A percentile compares a stretch with the other conserved stretches of the same genome.
phyloP scores from a whole-genome alignment of 2,113 vertebrate genomes.

The Noturus placidus region DNA sequence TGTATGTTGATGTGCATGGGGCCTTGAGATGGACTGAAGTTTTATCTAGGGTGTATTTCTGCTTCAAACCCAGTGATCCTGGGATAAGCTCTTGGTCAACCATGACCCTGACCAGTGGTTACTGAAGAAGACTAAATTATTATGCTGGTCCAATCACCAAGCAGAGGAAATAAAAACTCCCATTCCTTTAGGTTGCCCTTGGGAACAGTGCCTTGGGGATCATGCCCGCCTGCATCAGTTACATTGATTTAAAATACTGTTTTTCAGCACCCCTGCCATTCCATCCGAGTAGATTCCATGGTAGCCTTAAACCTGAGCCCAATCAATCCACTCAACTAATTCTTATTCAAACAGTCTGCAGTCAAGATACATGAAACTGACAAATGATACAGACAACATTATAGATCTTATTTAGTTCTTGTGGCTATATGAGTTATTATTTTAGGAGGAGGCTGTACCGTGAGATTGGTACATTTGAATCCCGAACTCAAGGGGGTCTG shows the following conservation, averaged over 20 bases:
- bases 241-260: neutral
- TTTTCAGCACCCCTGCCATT: constrained; percentile 10
- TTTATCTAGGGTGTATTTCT: neutral
- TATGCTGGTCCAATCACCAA: neutral
- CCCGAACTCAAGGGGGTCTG: constrained; percentile 17
- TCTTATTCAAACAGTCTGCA: neutral
- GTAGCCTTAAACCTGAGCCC: constrained; percentile 12
- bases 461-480: constrained; percentile 28
- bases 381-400: neutral
- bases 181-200: neutral
- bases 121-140: neutral
- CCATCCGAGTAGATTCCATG: constrained; percentile 17
- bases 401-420: neutral
- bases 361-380: constrained; percentile 26
- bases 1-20: neutral
- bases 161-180: neutral
- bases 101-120: neutral
- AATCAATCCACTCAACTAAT: constrained; percentile 27
- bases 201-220: neutral
- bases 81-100: neutral
- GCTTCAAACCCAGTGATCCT: neutral
- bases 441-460: constrained; percentile 6
- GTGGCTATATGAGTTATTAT: constrained; percentile 10
- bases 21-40: neutral
- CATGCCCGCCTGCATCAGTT: constrained; percentile 32